Evolutionary conservation across 2,113 vertebrate species (phyloP).

Genomic region (Paradisaea rubra): DNA sequence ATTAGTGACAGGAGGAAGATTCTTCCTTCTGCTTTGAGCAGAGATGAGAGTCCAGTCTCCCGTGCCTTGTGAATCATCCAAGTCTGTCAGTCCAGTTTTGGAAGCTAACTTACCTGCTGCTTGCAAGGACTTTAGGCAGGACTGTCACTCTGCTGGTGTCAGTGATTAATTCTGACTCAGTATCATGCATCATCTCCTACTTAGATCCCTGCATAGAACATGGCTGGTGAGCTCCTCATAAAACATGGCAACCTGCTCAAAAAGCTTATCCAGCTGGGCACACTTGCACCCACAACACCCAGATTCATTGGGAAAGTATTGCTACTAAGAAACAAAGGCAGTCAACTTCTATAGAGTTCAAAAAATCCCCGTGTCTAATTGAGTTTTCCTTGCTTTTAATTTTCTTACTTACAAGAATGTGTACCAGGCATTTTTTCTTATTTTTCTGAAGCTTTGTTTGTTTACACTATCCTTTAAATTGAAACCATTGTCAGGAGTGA

Average conservation of each 20-base stretch:
- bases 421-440: not conserved
- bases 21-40: not conserved
- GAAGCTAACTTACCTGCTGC: not conserved
- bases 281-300: no score
- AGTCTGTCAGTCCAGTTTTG: not conserved
- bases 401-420: not conserved
- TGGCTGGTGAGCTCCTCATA: not conserved
- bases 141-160: not conserved
- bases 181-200: not conserved
- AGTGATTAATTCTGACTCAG: not conserved
- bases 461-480: not conserved
- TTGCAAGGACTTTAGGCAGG: not conserved
- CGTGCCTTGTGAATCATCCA: not conserved
- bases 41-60: not conserved
- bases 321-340: not conserved
- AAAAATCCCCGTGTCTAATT: not conserved
- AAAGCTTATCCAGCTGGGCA: not conserved
- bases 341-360: not conserved
- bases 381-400: not conserved
- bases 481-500: not conserved
- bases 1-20: not conserved
- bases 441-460: not conserved
- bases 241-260: not conserved
- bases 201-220: not conserved
- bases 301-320: not conserved